Percentiles rank a stretch among this genome's conserved stretches.
Evolutionary conservation across 2,113 vertebrate species (phyloP).

Genomic region (Brienomyrus brachyistius): DNA sequence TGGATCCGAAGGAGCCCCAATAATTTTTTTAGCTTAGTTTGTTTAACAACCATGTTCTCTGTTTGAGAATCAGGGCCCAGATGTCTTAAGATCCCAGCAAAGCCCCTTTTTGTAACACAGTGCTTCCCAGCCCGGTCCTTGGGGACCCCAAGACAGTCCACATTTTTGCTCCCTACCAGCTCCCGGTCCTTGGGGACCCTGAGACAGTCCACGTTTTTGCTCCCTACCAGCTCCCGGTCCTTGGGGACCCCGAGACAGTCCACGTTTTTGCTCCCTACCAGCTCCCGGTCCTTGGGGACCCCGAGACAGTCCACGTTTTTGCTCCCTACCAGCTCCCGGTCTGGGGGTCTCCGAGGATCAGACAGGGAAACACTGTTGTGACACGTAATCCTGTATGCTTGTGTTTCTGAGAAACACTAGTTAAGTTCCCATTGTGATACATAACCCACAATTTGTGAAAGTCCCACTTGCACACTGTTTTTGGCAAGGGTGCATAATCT

Average conservation of each 20-base stretch:
- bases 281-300: no score
- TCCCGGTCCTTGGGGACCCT: no score
- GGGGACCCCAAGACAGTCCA: neutral
- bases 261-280: no score
- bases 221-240: no score
- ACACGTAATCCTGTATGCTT: neutral
- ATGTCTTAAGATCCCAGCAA: neutral
- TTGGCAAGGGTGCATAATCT: neutral
- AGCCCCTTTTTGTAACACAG: neutral
- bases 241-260: no score
- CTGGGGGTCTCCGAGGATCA: neutral
- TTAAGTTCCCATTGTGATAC: neutral
- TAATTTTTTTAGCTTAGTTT: neutral
- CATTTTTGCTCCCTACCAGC: no score
- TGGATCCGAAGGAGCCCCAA: neutral
- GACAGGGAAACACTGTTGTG: neutral
- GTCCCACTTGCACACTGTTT: neutral
- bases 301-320: no score
- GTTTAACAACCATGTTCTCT: neutral
- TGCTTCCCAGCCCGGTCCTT: neutral
- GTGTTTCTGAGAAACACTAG: neutral
- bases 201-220: no score
- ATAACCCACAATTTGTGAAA: neutral
- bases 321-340: neutral
- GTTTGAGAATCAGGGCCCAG: neutral